phyloP scores from a whole-genome alignment of 2,797 vertebrate genomes.

The Oryzias dopingdopingensis region DNA sequence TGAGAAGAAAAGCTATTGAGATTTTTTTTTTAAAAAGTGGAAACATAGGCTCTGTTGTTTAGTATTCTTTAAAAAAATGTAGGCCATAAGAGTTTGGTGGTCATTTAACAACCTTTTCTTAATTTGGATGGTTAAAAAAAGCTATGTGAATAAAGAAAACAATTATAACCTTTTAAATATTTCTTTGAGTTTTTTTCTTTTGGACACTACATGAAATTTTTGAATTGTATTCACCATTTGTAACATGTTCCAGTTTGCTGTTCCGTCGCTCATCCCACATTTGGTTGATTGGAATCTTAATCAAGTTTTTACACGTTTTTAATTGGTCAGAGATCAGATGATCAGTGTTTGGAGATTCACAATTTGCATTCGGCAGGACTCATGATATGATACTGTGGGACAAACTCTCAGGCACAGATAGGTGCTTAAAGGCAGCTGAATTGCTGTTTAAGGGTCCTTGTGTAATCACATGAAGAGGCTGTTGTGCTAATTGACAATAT shows the following conservation, averaged over 20 bases:
- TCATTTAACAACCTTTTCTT: too few relatives aligned
- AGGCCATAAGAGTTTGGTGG: too few relatives aligned
- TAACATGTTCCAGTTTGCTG: background rate
- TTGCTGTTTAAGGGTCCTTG: slow-evolving; percentile 33
- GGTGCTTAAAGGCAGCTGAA: slow-evolving; percentile 30
- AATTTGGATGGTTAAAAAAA: too few relatives aligned
- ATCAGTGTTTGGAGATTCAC: slow-evolving; percentile 34
- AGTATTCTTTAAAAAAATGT: too few relatives aligned
- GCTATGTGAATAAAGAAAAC: too few relatives aligned
- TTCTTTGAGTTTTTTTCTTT: too few relatives aligned
- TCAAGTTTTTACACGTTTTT: slow-evolving; percentile 3
- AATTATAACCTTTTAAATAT: too few relatives aligned
- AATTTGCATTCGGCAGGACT: slow-evolving; percentile 8
- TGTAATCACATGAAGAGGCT: slow-evolving; percentile 50
- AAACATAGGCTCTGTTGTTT: too few relatives aligned
- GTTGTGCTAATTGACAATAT: slow-evolving; percentile 44
- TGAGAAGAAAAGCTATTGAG: too few relatives aligned
- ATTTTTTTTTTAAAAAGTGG: too few relatives aligned
- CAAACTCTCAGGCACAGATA: slow-evolving; percentile 6
- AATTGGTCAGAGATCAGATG: slow-evolving; percentile 46
- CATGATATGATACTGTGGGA: slow-evolving; percentile 25
- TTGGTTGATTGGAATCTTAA: background rate
- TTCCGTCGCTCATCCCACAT: background rate
- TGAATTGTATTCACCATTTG: too few relatives aligned
- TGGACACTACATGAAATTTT: too few relatives aligned